These are phyloP conservation scores for Lagocephalus sceleratus DNA, from an alignment of 2,797 vertebrate species.

Conservation along the genomic window DNA sequence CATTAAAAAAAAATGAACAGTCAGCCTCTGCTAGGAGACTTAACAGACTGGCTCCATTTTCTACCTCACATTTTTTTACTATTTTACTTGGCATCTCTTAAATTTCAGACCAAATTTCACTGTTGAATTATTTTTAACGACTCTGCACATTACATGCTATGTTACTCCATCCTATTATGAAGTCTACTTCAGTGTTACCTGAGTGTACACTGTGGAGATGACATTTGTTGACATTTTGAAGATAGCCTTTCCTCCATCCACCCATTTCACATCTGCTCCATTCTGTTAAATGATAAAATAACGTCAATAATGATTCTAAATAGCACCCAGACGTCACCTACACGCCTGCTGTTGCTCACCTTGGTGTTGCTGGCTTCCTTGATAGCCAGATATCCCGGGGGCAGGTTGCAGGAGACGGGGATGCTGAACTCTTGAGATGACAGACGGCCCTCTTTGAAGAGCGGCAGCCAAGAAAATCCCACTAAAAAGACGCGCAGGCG, in stretches of 20 bases:
- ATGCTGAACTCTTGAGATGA: conserved; percentile 90
- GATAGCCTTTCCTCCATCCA: conserved; percentile 91
- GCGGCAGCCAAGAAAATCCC: conserved; percentile 93
- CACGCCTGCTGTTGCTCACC: conserved; percentile 65
- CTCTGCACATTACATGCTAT: too few species aligned
- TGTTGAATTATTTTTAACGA: too few species aligned
- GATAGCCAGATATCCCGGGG: conserved; percentile 85
- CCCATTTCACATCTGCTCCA: conserved; percentile 91
- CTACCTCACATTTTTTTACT: conserved; percentile 10
- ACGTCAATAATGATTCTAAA: background rate
- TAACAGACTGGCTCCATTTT: conserved; percentile 16
- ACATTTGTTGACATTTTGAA: conserved; percentile 90
- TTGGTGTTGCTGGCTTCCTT: conserved; percentile 86
- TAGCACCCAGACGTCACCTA: background rate
- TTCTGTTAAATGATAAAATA: conserved; percentile 58
- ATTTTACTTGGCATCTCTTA: conserved; percentile 9
- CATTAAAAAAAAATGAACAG: conserved; percentile 29
- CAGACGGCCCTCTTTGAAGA: conserved; percentile 87
- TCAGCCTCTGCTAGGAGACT: conserved; percentile 38
- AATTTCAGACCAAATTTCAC: too few species aligned
- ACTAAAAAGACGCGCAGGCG: conserved; percentile 67
- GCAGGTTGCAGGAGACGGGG: conserved; percentile 85
- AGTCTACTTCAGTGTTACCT: conserved; percentile 75
- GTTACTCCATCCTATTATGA: background rate
- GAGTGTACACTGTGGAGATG: conserved; percentile 95